Base-by-base conservation (phyloP, 2,888 invertebrate genomes). In the Monopis laevigella region DNA sequence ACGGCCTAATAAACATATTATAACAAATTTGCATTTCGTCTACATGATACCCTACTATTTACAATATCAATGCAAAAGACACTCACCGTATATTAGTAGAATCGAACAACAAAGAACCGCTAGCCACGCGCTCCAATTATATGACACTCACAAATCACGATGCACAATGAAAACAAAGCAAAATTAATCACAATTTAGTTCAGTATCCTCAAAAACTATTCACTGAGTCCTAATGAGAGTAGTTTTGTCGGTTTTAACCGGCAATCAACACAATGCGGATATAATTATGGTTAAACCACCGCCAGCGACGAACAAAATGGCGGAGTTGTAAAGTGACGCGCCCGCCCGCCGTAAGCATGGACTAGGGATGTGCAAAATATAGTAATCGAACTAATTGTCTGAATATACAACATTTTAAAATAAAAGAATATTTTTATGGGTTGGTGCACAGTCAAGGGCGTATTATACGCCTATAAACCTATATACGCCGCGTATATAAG, bases 291-390 rank as follows among this genome's bases (percentile, higher is more conserved):
- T 62, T 63, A 67, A 71, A 70, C 70, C 73, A 74, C 81, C 75
- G 77, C 81, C 77, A 75, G 75, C 78, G 66, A 75, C 77, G 72
- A 78, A 77, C 81, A 82, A 82, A 82, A 82, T 82, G 81, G 81
- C 81, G 80, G 81, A 78, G 74, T 71, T 75, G 72, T 65, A 71
- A 73, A 74, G 74, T 75, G 78, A 78, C 77, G 78, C 77, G 74
- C 65, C 71, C 69, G 72, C 42, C 45, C 40, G 40, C 45, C 41
- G 34, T 41, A 45, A 35, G 12, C 36, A 36, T 36, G 12, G 18
- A 36, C 4, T 36, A 36, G 36, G 36, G 21, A 36, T 21, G 36
- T 36, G 4, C 17, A 32, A n/a, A 29, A 10, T 27, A 27, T n/a
- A 27, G 3, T 3, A 27, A n/a, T n/a, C n/a, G n/a, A n/a, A n/a